phyloP scores from a whole-genome alignment of 1,140 invertebrate species.

The Drosophila sucinea region DNA sequence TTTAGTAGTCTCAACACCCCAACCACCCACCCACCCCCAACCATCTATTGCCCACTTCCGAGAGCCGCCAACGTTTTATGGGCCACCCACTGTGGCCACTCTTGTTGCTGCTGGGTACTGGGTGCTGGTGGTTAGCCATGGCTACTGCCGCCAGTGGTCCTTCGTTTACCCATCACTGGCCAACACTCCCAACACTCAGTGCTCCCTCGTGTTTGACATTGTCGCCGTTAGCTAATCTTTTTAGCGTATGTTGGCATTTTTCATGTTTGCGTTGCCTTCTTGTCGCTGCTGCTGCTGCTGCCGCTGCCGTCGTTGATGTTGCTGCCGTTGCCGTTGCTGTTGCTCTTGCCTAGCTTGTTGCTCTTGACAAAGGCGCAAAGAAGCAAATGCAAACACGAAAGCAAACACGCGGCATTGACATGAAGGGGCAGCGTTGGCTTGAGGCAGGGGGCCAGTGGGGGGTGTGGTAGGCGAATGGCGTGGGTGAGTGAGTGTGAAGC shows the following conservation, averaged over 20 bases:
- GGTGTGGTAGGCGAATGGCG: background rate
- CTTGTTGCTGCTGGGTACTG: conserved; percentile 38
- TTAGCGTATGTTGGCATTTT: conserved; percentile 81
- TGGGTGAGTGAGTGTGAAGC: conserved; percentile 6
- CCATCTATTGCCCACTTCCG: conserved; percentile 21
- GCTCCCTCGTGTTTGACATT: conserved; percentile 75
- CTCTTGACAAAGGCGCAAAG: conserved; percentile 57
- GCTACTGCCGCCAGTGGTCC: conserved; percentile 34
- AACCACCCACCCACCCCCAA: background rate
- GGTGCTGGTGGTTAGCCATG: conserved; percentile 34
- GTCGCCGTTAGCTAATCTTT: conserved; percentile 80
- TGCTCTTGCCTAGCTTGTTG: conserved; percentile 45
- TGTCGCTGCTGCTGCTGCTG: conserved; percentile 29
- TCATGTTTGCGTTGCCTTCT: conserved; percentile 64
- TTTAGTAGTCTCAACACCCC: conserved; percentile 61
- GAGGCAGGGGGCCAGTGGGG: background rate
- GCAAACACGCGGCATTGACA: conserved; percentile 67
- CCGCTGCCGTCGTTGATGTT: conserved; percentile 44
- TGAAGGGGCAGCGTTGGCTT: background rate
- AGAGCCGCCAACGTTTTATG: conserved; percentile 61
- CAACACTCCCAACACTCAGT: conserved; percentile 1
- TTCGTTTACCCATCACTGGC: conserved; percentile 15
- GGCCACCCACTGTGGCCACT: conserved; percentile 58
- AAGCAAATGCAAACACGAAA: conserved; percentile 75
- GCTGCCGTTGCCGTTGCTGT: conserved; percentile 20